These are phyloP conservation scores for Petromus typicus DNA, from an alignment of 2,113 vertebrate species.

Conservation along the genomic window DNA sequence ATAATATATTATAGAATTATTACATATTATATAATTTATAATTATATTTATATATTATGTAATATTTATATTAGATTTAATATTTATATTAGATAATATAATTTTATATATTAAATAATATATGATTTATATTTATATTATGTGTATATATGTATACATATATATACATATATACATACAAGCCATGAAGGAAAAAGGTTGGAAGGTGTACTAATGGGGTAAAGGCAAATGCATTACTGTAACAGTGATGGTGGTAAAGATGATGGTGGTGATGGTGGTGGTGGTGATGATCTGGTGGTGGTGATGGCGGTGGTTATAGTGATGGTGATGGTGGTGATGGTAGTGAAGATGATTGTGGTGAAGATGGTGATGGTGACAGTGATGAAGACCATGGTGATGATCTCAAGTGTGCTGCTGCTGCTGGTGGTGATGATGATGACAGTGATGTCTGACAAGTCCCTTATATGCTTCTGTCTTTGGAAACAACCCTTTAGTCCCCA, in stretches of 20 bases:
- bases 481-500: not conserved
- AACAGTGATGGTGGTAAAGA: not conserved
- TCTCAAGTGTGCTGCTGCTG: not conserved
- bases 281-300: accelerated
- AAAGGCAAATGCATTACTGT: not conserved
- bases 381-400: not conserved
- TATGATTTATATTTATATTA: too few relatives aligned
- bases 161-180: too few relatives aligned
- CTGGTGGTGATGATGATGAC: not conserved
- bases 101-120: too few relatives aligned
- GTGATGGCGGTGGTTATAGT: not conserved
- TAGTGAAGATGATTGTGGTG: not conserved
- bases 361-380: not conserved
- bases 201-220: not conserved
- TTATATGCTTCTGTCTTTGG: not conserved
- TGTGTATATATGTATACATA: too few relatives aligned
- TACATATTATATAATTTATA: too few relatives aligned
- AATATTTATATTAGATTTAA: too few relatives aligned
- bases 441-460: not conserved
- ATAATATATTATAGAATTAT: too few relatives aligned
- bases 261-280: not conserved
- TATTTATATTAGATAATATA: too few relatives aligned
- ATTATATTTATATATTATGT: too few relatives aligned
- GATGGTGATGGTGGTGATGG: accelerated
- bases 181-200: not conserved